A percentile compares a stretch with the other conserved stretches of the same genome.
Conservation (phyloP, 1,140 invertebrate species). For the Meloidogyne chitwoodi region DNA sequence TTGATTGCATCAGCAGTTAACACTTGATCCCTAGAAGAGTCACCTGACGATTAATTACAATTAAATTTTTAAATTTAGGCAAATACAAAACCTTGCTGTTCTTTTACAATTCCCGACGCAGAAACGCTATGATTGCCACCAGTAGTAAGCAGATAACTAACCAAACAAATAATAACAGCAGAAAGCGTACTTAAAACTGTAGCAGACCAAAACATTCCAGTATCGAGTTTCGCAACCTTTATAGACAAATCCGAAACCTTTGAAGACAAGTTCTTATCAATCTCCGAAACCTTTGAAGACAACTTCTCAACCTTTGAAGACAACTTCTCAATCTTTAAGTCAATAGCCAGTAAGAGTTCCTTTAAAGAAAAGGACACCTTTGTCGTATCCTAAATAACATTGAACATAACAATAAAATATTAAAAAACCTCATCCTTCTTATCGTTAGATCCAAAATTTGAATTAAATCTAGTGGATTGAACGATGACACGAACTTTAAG, state of each 20-base stretch:
- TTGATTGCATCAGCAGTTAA: constrained; percentile 91
- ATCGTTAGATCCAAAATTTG: not conserved
- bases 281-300: too few relatives aligned
- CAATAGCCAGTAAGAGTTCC: too few relatives aligned
- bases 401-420: not conserved
- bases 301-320: too few relatives aligned
- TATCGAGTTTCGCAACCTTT: too few relatives aligned
- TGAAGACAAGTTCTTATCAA: too few relatives aligned
- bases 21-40: constrained; percentile 97
- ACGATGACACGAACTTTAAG: not conserved
- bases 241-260: too few relatives aligned
- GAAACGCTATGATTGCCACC: constrained; percentile 98
- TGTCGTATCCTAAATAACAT: too few relatives aligned
- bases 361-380: too few relatives aligned
- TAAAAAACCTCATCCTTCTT: not conserved
- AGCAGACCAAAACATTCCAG: constrained; percentile 54
- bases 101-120: constrained; percentile 96
- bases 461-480: not conserved
- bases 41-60: constrained; percentile 79
- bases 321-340: too few relatives aligned
- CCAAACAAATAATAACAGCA: too few relatives aligned
- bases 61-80: not conserved
- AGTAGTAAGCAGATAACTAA: constrained; percentile 99
- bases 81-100: constrained; percentile 86
- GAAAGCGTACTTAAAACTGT: constrained; percentile 79